phyloP scores from a whole-genome alignment of 2,113 vertebrate species.

The Alligator sinensis region DNA sequence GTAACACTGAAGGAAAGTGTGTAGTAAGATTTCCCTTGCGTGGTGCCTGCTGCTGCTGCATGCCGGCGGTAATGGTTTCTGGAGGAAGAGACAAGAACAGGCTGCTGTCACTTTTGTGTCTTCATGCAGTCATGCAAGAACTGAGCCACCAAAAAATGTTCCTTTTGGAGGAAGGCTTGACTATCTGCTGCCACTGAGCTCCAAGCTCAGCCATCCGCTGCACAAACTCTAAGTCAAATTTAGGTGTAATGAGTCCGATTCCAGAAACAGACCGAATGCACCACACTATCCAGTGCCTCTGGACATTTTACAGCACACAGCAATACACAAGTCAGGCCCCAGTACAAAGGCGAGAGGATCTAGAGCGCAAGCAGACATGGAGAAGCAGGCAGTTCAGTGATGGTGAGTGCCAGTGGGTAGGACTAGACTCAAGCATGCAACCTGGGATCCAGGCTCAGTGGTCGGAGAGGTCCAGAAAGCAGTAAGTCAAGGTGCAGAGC shows the following conservation, averaged over 20 bases:
- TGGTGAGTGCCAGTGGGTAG: neutral
- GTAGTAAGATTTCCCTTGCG: slow-evolving; percentile 79
- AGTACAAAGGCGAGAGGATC: neutral
- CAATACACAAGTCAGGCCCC: rapidly evolving
- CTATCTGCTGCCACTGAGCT: neutral
- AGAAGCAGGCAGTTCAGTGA: rapidly evolving
- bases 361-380: neutral
- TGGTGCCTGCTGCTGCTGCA: neutral
- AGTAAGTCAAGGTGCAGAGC: neutral
- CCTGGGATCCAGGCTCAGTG: rapidly evolving
- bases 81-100: neutral
- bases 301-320: neutral
- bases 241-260: neutral
- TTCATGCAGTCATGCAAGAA: neutral
- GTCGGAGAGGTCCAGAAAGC: neutral
- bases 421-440: neutral
- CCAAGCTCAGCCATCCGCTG: neutral
- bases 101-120: neutral
- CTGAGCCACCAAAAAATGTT: neutral
- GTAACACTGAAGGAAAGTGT: slow-evolving; percentile 88
- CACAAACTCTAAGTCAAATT: neutral
- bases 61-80: slow-evolving; percentile 87
- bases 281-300: neutral
- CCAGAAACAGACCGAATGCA: neutral
- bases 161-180: neutral